Evolutionary conservation across 2,113 vertebrate genomes (phyloP), one percentile per base, ranked within the genome.

Genomic region (Nothocercus julius): DNA sequence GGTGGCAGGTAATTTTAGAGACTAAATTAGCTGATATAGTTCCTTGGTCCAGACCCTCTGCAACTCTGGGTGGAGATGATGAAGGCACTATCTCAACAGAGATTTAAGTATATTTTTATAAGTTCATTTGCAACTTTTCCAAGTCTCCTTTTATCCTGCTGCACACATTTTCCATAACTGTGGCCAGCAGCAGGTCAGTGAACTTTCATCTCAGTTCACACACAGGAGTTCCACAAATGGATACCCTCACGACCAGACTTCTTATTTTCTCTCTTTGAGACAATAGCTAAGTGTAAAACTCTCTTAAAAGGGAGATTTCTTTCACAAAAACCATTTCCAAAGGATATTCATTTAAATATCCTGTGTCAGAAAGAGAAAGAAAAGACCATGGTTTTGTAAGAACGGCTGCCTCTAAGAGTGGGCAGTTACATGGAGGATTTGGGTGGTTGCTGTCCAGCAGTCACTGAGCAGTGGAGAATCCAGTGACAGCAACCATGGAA

Each of bases 401-500:
- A 40, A 56, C 19, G 47, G 24, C 0, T 34, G 36, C 38, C 49
- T 36, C n/a, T n/a, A n/a, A n/a, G 0, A 1, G 20, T 17, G 32
- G 19, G 16, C 59, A 54, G 7, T 1, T 61, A 5, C 8, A 6
- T 5, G 17, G 38, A 78, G 7, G 3, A 0, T 83, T 18, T 8
- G 10, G 4, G 24, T 56, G 5, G 0, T 9, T 32, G 53, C 51
- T 75, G 38, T 40, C 5, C 36, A 36, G 36, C 5, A 85, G 14
- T 9, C 4, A 20, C 3, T 9, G 10, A 28, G 47, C 18, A 5
- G 44, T 3, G n/a, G 62, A 70, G 51, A 91, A 63, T 1, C 42
- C 58, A 56, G 1, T 0, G 0, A 18, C 1, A 67, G 5, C 16
- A 9, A 9, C 4, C 14, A 63, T 38, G 12, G 5, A 49, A 63